Evolutionary conservation across 2,113 vertebrate genomes (phyloP).

Genomic region (Panthera tigris): DNA sequence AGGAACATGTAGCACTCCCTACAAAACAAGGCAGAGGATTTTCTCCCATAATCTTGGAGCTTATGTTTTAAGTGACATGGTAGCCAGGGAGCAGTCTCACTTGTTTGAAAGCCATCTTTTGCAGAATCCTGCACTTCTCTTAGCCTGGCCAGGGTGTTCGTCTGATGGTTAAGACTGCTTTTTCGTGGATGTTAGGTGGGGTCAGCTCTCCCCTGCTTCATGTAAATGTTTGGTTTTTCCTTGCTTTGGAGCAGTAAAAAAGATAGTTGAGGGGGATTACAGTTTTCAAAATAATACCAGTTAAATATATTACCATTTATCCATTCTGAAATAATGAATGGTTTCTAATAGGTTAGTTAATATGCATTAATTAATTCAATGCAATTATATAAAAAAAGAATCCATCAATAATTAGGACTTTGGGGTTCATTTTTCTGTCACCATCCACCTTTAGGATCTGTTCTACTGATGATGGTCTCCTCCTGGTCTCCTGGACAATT

Average conservation of each 20-base stretch:
- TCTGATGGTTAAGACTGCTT: not conserved
- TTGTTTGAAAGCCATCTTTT: constrained; percentile 1
- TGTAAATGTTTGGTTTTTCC: not conserved
- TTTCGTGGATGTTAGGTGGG: not conserved
- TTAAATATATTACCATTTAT: constrained; percentile 22
- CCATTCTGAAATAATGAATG: constrained; percentile 36
- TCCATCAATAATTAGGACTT: not conserved
- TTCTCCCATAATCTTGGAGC: not conserved
- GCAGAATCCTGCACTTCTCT: not conserved
- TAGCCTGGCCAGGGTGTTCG: not conserved
- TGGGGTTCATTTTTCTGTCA: constrained; percentile 47
- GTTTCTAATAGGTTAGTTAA: constrained; percentile 2
- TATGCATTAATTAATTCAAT: constrained; percentile 18
- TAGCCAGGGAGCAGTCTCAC: not conserved
- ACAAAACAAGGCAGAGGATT: not conserved
- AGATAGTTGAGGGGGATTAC: not conserved
- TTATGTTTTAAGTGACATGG: not conserved
- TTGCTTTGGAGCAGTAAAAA: constrained; percentile 9
- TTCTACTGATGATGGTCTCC: not conserved
- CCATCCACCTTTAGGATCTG: not conserved
- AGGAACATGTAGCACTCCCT: not conserved
- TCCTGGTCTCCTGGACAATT: not conserved
- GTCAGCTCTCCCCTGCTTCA: not conserved
- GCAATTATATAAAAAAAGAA: constrained; percentile 15
- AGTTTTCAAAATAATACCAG: constrained; percentile 8